Evolutionary conservation across 2,797 vertebrate genomes (phyloP).

Genomic region (Synanceia verrucosa): DNA sequence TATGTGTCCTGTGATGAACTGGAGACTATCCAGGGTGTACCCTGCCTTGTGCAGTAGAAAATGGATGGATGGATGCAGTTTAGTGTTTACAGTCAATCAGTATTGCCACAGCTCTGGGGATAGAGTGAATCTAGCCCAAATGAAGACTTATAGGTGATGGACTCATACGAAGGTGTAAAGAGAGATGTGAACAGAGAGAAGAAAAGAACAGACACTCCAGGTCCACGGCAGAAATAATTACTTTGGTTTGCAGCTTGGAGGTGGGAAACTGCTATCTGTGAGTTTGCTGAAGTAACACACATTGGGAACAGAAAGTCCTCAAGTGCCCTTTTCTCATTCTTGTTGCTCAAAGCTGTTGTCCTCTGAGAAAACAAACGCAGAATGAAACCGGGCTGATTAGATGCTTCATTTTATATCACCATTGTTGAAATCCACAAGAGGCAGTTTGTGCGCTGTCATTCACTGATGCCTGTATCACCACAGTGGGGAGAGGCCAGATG

Average conservation of each 20-base stretch:
- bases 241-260: slow-evolving; percentile 45
- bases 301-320: slow-evolving; percentile 52
- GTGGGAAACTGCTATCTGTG: slow-evolving; percentile 34
- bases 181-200: slow-evolving; percentile 27
- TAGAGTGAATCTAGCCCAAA: background rate
- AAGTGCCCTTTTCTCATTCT: slow-evolving; percentile 27
- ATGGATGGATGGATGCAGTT: no score
- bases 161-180: slow-evolving; percentile 26
- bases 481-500: slow-evolving; percentile 53
- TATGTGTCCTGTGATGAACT: no score
- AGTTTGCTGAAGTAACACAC: slow-evolving; percentile 38
- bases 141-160: slow-evolving; percentile 22
- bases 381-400: slow-evolving; percentile 44
- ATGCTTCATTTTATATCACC: slow-evolving; percentile 12
- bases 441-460: slow-evolving; percentile 60
- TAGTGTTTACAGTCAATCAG: slow-evolving; percentile 24
- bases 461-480: slow-evolving; percentile 45
- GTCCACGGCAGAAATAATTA: slow-evolving; percentile 62
- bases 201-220: slow-evolving; percentile 32
- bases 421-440: slow-evolving; percentile 50
- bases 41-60: no score
- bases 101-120: slow-evolving; percentile 22
- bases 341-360: background rate
- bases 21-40: no score
- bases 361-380: slow-evolving; percentile 47